Conservation (phyloP, 2,888 invertebrate genomes). For the Drosophila neotestacea region DNA sequence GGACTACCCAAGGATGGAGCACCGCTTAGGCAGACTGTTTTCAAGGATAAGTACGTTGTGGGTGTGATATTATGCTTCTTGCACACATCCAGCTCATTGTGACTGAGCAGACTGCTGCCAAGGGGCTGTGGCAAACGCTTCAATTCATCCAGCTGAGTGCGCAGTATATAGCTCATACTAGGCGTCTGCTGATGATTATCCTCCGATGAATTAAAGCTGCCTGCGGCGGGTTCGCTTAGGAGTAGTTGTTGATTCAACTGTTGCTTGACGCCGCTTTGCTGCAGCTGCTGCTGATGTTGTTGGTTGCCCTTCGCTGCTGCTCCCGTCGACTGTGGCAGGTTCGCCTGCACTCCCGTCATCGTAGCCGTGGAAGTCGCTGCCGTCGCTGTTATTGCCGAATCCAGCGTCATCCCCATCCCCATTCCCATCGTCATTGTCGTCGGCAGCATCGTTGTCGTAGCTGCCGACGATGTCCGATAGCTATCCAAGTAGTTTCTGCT, state of each 20-base stretch:
- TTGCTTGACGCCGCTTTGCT: conserved; percentile 51
- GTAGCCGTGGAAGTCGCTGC: conserved; percentile 77
- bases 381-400: conserved; percentile 70
- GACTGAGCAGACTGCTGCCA: conserved; percentile 87
- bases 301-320: conserved; percentile 72
- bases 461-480: conserved; percentile 86
- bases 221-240: conserved; percentile 69
- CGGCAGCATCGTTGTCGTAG: conserved; percentile 86
- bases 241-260: conserved; percentile 55
- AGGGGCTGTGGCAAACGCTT: conserved; percentile 81
- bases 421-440: conserved; percentile 84
- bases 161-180: conserved; percentile 87
- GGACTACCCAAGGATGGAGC: conserved; percentile 78
- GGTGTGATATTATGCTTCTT: conserved; percentile 92
- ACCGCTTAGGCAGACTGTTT: conserved; percentile 90
- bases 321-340: conserved; percentile 62
- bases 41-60: conserved; percentile 94
- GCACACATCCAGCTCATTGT: conserved; percentile 91
- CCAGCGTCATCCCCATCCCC: conserved; percentile 75
- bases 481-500: conserved; percentile 86
- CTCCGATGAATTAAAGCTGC: conserved; percentile 43
- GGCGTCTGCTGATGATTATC: conserved; percentile 36
- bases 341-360: conserved; percentile 74
- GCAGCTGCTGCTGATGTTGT: conserved; percentile 73
- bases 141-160: conserved; percentile 83